phyloP scores from a whole-genome alignment of 2,797 vertebrate genomes.

The Rhynchonycteris naso region DNA sequence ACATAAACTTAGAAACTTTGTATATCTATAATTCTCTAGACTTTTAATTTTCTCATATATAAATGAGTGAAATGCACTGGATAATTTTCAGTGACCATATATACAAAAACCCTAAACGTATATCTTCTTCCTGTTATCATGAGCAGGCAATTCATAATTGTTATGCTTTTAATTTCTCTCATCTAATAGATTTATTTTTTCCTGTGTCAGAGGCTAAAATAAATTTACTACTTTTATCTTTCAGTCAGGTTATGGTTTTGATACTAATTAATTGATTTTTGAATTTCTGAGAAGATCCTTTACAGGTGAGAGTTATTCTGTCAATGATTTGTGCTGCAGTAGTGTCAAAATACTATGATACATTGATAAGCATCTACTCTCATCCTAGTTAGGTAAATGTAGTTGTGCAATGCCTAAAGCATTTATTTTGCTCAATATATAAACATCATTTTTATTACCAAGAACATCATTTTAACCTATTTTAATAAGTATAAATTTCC shows the following conservation, averaged over 20 bases:
- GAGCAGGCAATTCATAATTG: neutral
- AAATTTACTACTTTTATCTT: neutral
- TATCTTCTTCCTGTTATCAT: neutral
- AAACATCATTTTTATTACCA: neutral
- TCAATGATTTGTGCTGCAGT: neutral
- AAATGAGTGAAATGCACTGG: neutral
- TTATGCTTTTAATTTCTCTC: neutral
- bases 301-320: neutral
- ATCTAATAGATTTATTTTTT: neutral
- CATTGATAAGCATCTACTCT: neutral
- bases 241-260: neutral
- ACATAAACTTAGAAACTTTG: neutral
- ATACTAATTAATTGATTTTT: neutral
- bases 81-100: neutral
- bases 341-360: neutral
- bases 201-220: neutral
- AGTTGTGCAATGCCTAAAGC: neutral
- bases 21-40: neutral
- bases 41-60: conserved; percentile 31
- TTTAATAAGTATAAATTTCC: neutral
- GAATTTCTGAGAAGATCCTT: neutral
- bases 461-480: neutral
- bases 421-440: neutral
- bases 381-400: neutral
- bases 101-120: neutral